These are phyloP conservation scores for Gobionotothen gibberifrons DNA, from an alignment of 2,797 vertebrate genomes.

Conservation along the genomic window DNA sequence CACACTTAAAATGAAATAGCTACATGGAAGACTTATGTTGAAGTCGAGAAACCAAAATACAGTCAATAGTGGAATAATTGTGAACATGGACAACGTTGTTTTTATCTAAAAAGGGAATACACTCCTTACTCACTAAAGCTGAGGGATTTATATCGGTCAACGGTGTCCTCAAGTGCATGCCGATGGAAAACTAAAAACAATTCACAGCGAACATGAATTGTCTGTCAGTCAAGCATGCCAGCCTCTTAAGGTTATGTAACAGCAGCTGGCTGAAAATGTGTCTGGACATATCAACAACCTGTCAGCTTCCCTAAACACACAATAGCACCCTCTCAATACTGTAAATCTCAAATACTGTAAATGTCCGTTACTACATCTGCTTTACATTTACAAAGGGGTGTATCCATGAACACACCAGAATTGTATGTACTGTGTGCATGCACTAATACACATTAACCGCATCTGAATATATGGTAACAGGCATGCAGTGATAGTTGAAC, in stretches of 20 bases:
- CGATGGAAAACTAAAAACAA: conserved; percentile 34
- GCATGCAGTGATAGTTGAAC: background rate
- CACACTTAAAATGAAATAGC: too few relatives aligned
- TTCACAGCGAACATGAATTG: conserved; percentile 56
- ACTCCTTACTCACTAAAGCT: background rate
- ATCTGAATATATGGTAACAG: conserved; percentile 1
- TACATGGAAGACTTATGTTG: background rate
- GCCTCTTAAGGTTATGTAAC: conserved; percentile 65
- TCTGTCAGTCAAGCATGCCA: conserved; percentile 43
- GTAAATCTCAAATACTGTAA: conserved; percentile 39
- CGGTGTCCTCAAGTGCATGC: background rate
- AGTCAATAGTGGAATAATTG: background rate
- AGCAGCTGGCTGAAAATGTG: conserved; percentile 75
- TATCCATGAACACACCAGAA: conserved; percentile 20
- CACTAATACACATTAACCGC: background rate
- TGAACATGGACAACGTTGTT: background rate
- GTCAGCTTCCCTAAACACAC: conserved; percentile 45
- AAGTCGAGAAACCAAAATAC: background rate
- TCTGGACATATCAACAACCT: conserved; percentile 74
- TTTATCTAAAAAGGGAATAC: background rate
- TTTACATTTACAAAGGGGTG: conserved; percentile 57
- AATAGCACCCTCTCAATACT: conserved; percentile 38
- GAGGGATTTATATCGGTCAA: conserved; percentile 15
- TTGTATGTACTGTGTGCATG: background rate
- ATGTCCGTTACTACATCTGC: conserved; percentile 56